A percentile compares a stretch with the other conserved stretches of the same genome.
These are phyloP conservation scores for Lemur catta DNA, from an alignment of 2,797 vertebrate species.

Conservation along the genomic window DNA sequence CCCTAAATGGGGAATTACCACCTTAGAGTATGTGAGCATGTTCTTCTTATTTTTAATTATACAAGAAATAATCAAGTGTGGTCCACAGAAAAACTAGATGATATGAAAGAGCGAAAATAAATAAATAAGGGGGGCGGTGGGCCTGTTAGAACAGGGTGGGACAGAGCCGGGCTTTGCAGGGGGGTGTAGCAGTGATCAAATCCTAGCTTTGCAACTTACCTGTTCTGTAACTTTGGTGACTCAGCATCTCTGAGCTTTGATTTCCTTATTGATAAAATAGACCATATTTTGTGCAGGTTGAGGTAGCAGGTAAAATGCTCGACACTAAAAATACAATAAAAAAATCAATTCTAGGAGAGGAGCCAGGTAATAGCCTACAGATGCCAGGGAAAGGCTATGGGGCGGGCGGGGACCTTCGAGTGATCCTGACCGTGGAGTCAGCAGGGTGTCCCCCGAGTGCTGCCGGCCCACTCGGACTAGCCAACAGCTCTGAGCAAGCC, in stretches of 20 bases:
- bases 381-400: neutral
- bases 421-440: neutral
- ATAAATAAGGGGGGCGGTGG: neutral
- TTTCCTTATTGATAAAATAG: neutral
- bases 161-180: neutral
- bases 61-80: neutral
- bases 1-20: neutral
- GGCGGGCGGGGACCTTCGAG: neutral
- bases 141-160: neutral
- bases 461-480: neutral
- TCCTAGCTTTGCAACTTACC: fast-evolving
- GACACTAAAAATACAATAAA: neutral
- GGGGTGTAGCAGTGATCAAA: fast-evolving
- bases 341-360: neutral
- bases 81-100: neutral
- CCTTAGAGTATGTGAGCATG: neutral
- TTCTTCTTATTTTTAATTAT: neutral
- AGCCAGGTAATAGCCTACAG: neutral
- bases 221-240: neutral
- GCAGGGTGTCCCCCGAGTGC: too few species aligned
- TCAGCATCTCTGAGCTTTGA: neutral
- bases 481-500: neutral
- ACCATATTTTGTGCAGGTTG: neutral
- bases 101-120: neutral
- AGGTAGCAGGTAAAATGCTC: neutral